Evolutionary conservation across 2,113 vertebrate species (phyloP).

Genomic region (Clinocottus analis): DNA sequence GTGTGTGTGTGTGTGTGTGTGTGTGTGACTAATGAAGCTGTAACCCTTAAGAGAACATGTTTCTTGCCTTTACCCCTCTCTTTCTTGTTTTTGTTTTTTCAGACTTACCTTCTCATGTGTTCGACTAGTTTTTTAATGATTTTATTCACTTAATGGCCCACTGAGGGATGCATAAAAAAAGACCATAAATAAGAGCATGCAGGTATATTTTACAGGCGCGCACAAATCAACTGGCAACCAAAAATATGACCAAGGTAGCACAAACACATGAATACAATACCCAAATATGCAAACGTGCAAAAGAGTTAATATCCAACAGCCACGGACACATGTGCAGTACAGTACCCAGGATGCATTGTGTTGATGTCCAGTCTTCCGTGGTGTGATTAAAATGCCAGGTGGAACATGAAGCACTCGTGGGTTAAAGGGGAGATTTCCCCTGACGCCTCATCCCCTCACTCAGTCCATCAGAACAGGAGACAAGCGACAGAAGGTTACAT

Average conservation of each 20-base stretch:
- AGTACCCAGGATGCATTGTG: slow-evolving; percentile 20
- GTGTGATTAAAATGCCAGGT: slow-evolving; percentile 62
- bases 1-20: neutral
- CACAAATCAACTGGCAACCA: neutral
- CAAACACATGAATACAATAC: neutral
- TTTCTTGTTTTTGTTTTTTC: neutral
- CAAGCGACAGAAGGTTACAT: slow-evolving; percentile 51
- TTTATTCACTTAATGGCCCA: slow-evolving; percentile 61
- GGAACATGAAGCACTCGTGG: slow-evolving; percentile 47
- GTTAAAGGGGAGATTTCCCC: slow-evolving; percentile 59
- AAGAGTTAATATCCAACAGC: too few species aligned
- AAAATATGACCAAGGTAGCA: neutral
- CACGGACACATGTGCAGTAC: neutral
- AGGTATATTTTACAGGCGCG: neutral
- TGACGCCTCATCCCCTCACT: slow-evolving; percentile 34
- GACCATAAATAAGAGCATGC: neutral
- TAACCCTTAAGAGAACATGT: neutral
- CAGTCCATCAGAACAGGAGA: slow-evolving; percentile 40
- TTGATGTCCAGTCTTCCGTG: slow-evolving; percentile 35
- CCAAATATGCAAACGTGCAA: too few species aligned
- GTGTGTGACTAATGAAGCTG: neutral
- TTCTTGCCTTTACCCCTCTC: neutral
- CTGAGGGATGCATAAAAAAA: neutral
- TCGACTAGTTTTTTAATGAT: slow-evolving; percentile 3
- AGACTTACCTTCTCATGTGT: neutral